A percentile compares a stretch with the other conserved stretches of the same genome.
Conservation (phyloP, 2,113 vertebrate species). For the Python bivittatus region DNA sequence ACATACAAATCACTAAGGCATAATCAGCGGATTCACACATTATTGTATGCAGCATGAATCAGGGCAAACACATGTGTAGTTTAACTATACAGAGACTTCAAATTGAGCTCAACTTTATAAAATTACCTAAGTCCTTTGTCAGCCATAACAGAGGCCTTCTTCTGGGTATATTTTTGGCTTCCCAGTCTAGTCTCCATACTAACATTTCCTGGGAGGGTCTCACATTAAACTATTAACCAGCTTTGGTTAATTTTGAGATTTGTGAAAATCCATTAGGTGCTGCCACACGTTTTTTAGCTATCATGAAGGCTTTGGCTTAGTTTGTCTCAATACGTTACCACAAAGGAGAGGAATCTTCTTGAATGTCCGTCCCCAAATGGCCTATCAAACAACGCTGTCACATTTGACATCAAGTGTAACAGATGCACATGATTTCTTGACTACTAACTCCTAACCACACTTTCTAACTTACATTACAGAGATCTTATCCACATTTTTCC, state of each 20-base stretch:
- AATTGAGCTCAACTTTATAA: background rate
- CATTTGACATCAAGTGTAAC: background rate
- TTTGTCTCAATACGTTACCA: background rate
- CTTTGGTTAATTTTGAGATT: background rate
- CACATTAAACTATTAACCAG: background rate
- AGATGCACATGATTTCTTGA: background rate
- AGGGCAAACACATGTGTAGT: background rate
- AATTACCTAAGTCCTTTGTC: background rate
- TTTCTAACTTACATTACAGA: background rate
- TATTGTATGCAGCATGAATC: background rate
- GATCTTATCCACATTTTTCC: background rate
- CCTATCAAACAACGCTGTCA: background rate
- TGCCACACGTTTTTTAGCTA: background rate
- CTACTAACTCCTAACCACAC: background rate
- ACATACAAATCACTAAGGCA: background rate
- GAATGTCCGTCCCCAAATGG: background rate
- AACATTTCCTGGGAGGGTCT: background rate
- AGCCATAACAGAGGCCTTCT: background rate
- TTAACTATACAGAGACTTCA: background rate
- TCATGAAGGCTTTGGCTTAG: background rate
- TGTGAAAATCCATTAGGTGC: background rate
- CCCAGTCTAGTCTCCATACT: background rate
- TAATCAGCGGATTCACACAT: background rate
- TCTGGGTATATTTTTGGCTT: background rate
- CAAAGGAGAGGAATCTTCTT: background rate